A percentile compares a stretch with the other conserved stretches of the same genome.
phyloP scores from a whole-genome alignment of 2,888 invertebrate genomes.

The Cantharis flavilabris region DNA sequence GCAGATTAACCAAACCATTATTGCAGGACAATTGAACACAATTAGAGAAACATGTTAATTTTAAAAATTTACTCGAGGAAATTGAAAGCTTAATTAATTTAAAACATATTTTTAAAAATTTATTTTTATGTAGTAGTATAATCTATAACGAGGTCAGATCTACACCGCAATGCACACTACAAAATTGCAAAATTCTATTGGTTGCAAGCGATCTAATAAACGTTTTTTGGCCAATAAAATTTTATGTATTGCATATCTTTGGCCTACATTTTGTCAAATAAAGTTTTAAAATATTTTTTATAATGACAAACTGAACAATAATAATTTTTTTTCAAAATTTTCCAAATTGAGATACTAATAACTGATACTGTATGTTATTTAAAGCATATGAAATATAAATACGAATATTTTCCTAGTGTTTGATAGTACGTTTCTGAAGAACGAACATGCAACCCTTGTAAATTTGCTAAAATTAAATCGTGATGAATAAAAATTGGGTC shows the following conservation, averaged over 20 bases:
- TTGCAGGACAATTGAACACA: not conserved
- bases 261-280: not conserved
- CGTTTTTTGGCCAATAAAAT: not conserved
- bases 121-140: not conserved
- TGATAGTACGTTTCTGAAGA: not conserved
- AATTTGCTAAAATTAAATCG: not conserved
- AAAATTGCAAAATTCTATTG: not conserved
- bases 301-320: not conserved
- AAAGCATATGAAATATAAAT: not conserved
- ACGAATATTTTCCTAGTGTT: not conserved
- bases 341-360: not conserved
- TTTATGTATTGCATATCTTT: not conserved
- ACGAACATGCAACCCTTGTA: not conserved
- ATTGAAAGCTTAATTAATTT: too few relatives aligned
- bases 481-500: not conserved
- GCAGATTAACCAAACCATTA: too few relatives aligned
- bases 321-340: not conserved
- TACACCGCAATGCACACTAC: not conserved
- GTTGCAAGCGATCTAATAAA: not conserved
- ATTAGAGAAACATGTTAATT: not conserved
- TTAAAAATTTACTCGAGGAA: too few relatives aligned
- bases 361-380: not conserved
- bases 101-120: not conserved
- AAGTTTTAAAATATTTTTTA: not conserved
- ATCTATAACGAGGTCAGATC: not conserved